Evolutionary conservation across 2,888 invertebrate species (phyloP), one percentile per base, ranked within the genome.

Genomic region (Phortica magna): DNA sequence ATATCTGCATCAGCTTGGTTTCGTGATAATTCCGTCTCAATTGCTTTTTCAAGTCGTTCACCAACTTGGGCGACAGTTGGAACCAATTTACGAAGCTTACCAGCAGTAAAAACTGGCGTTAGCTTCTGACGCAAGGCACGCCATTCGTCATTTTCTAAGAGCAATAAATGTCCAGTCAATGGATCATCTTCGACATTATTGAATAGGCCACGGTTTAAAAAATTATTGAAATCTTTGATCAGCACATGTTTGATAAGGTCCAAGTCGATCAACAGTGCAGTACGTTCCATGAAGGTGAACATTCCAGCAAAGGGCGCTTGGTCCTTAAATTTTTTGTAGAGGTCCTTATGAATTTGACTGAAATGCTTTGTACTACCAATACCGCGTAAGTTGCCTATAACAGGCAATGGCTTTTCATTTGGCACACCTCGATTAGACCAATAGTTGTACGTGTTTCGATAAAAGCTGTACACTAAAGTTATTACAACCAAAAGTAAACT

Each of bases 71-170:
- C 80, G 55, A 93, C 83, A 0, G 88, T 89, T 7, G 89, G 86
- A 76, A 91, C 92, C 92, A 93, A 92, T 59, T 83, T 87, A 78
- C 91, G 92, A 87, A 93, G 92, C 82, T 92, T 92, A 14, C 92
- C 92, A 0, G 92, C 89, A 0, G 93, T 92, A 78, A 93, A 93
- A 0, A 92, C 91, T 0, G 93, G 92, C 0, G 92, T 90, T 19
- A 93, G 75, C 72, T 92, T 92, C 0, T 84, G 80, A 42, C 93
- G 84, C 59, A 93, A 80, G 2, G 85, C 82, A 76, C 90, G 92
- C 93, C 93, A 93, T 64, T 91, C 89, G 2, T 89, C 83, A 5
- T 91, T 92, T 3, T 88, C 89, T 39, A 91, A 74, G 17, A 79
- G 76, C 57, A 90, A 81, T 61, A 92, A 78, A 80, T 91, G 84